Percentiles rank a stretch among this genome's conserved stretches.
phyloP scores from a whole-genome alignment of 1,140 invertebrate genomes.

The Trichoplusia ni region DNA sequence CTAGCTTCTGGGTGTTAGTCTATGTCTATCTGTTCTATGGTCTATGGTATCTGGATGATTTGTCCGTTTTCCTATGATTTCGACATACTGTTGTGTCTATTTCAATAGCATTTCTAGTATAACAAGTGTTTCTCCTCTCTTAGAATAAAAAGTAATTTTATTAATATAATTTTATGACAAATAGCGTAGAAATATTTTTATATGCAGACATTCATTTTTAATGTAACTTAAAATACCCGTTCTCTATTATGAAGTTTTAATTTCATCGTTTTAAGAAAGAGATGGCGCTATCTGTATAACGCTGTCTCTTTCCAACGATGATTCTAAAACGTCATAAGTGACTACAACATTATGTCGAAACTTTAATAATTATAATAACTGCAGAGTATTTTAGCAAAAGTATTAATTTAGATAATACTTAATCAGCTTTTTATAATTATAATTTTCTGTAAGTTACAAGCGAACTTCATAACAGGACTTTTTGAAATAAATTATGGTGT shows the following conservation, averaged over 20 bases:
- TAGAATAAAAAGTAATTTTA: neutral
- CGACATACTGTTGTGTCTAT: slow-evolving; percentile 18
- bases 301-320: no score
- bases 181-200: slow-evolving; percentile 19
- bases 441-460: slow-evolving; percentile 29
- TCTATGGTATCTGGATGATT: no score
- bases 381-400: slow-evolving; percentile 42
- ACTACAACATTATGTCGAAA: slow-evolving; percentile 23
- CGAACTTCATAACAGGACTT: slow-evolving; percentile 33
- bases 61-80: neutral
- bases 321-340: no score
- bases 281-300: no score
- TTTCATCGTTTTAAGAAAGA: no score
- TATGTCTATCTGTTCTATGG: no score
- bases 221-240: neutral
- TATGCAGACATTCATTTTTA: neutral
- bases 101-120: neutral
- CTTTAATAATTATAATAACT: slow-evolving; percentile 9
- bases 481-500: slow-evolving; percentile 58
- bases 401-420: slow-evolving; percentile 47
- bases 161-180: neutral
- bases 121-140: no score
- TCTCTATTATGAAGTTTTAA: no score
- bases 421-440: slow-evolving; percentile 40
- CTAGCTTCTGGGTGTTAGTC: no score